These are phyloP conservation scores for Tridacna crocea DNA, from an alignment of 2,888 invertebrate genomes.

Conservation along the genomic window DNA sequence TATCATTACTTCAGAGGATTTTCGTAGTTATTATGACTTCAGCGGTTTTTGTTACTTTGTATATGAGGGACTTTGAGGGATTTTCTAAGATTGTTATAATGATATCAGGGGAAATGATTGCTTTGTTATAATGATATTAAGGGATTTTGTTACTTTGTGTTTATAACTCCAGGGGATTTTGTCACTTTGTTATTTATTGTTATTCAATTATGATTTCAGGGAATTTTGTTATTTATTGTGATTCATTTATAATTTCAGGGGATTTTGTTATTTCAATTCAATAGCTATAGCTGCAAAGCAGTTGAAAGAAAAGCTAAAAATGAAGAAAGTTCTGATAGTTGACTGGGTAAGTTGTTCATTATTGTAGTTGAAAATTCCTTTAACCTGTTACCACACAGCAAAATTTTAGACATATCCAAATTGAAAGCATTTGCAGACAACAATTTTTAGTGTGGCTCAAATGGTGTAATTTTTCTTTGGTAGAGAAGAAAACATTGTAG, in stretches of 20 bases:
- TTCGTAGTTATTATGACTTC: too few relatives aligned
- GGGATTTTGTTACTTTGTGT: too few relatives aligned
- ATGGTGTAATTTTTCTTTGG: too few relatives aligned
- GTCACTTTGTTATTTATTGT: too few relatives aligned
- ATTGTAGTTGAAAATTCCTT: not conserved
- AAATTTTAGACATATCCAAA: too few relatives aligned
- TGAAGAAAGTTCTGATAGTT: constrained; percentile 96
- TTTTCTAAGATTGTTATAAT: too few relatives aligned
- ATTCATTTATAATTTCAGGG: constrained; percentile 85
- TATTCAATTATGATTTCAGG: constrained; percentile 69
- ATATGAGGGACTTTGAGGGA: too few relatives aligned
- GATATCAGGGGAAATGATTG: too few relatives aligned
- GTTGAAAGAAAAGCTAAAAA: constrained; percentile 92
- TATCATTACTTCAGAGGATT: too few relatives aligned
- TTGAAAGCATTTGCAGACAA: not conserved
- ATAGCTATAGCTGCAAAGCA: constrained; percentile 97
- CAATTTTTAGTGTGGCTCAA: not conserved
- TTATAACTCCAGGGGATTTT: too few relatives aligned
- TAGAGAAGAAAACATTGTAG: not conserved
- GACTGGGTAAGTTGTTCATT: constrained; percentile 91
- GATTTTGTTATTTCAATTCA: constrained; percentile 99
- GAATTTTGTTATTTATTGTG: constrained; percentile 99
- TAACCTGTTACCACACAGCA: not conserved
- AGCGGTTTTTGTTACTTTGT: too few relatives aligned
- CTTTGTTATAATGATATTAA: too few relatives aligned